These are phyloP conservation scores for Carassius auratus DNA, from an alignment of 2,113 vertebrate species.

Conservation along the genomic window DNA sequence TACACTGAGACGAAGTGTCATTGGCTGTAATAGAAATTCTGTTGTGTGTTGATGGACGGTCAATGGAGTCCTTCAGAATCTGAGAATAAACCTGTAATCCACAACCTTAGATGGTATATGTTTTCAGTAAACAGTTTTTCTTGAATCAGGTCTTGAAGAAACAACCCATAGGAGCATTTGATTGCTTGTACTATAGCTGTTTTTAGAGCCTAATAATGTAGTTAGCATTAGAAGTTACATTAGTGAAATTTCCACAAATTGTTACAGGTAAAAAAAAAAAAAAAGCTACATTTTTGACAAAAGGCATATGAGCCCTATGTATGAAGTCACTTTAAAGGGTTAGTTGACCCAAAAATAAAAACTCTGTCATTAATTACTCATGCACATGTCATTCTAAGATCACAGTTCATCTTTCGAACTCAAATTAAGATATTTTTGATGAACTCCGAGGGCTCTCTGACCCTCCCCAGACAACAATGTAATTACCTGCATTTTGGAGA, in stretches of 20 bases:
- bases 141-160: neutral
- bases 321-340: neutral
- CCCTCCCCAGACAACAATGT: too few relatives aligned
- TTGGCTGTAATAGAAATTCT: constrained; percentile 26
- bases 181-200: neutral
- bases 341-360: too few relatives aligned
- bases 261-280: too few relatives aligned
- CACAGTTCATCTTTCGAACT: too few relatives aligned
- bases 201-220: neutral
- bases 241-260: neutral
- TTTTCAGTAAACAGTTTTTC: neutral
- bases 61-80: constrained; percentile 6
- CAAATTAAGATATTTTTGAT: too few relatives aligned
- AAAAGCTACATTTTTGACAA: too few relatives aligned
- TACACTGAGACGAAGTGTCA: constrained; percentile 14
- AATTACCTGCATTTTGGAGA: too few relatives aligned
- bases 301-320: too few relatives aligned
- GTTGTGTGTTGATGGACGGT: constrained; percentile 29
- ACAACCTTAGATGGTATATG: constrained; percentile 14
- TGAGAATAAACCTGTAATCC: neutral
- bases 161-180: neutral
- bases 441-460: too few relatives aligned
- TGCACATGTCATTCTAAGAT: too few relatives aligned
- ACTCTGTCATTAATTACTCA: too few relatives aligned
- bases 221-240: neutral